Percentiles rank a stretch among this genome's conserved stretches.
Conservation (phyloP, 2,113 vertebrate genomes). For the Saccopteryx leptura region DNA sequence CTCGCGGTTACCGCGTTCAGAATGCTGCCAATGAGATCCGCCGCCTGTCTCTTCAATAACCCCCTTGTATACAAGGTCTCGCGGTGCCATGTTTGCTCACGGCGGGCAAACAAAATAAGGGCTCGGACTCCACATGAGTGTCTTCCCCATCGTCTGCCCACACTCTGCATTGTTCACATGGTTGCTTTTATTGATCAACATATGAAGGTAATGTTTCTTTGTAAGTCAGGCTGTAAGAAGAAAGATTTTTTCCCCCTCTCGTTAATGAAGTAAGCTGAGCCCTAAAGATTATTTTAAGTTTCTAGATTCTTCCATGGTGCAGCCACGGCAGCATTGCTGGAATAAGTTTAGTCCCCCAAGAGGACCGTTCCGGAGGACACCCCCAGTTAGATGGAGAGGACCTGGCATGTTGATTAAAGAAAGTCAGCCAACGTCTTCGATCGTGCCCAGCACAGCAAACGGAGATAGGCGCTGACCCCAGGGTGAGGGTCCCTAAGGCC, state of each 20-base stretch:
- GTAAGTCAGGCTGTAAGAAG: neutral
- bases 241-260: neutral
- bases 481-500: neutral
- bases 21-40: conserved; percentile 8
- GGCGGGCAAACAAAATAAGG: conserved; percentile 10
- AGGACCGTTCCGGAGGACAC: neutral
- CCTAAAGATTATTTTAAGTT: conserved; percentile 52
- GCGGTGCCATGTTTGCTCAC: conserved; percentile 18
- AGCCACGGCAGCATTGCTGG: conserved; percentile 2
- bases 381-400: conserved; percentile 35
- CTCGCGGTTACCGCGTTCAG: neutral
- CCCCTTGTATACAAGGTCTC: neutral
- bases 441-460: neutral
- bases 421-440: conserved; percentile 43
- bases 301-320: conserved; percentile 54
- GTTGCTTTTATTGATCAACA: conserved; percentile 48
- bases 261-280: conserved; percentile 46
- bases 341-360: conserved; percentile 15
- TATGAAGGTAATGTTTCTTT: conserved; percentile 48
- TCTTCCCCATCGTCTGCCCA: neutral
- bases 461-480: neutral
- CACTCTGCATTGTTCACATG: conserved; percentile 14
- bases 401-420: neutral
- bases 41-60: neutral
- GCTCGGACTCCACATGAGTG: neutral